Evolutionary conservation across 1,140 invertebrate species (phyloP).

Genomic region (Drosophila sproati): DNA sequence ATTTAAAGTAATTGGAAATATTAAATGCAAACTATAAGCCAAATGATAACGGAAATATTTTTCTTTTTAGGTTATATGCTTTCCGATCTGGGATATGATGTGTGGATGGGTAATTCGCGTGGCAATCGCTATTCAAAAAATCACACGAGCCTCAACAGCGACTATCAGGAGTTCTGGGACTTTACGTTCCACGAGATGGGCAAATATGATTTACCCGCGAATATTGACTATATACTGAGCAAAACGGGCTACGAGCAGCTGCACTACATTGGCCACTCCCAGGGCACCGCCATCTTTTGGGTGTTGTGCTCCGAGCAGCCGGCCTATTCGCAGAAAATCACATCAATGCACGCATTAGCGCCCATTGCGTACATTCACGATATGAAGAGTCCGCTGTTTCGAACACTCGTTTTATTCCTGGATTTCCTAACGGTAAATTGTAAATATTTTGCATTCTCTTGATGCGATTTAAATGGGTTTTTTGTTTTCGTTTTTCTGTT

Average conservation of each 20-base stretch:
- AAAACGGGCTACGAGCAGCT: constrained; percentile 87
- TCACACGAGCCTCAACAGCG: constrained; percentile 86
- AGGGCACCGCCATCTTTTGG: constrained; percentile 89
- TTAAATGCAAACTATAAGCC: no score
- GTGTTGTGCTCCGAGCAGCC: constrained; percentile 87
- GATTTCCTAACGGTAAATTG: constrained; percentile 71
- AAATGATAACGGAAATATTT: neutral
- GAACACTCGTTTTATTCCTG: constrained; percentile 70
- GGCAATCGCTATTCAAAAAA: constrained; percentile 88
- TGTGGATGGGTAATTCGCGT: constrained; percentile 90
- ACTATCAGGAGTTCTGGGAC: constrained; percentile 89
- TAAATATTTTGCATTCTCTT: constrained; percentile 20
- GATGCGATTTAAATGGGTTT: constrained; percentile 19
- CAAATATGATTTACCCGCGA: constrained; percentile 90
- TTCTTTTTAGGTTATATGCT: constrained; percentile 84
- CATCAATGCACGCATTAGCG: constrained; percentile 88
- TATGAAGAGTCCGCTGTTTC: constrained; percentile 86
- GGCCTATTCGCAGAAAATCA: constrained; percentile 88
- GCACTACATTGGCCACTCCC: constrained; percentile 89
- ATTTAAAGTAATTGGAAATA: no score
- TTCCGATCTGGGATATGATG: constrained; percentile 88
- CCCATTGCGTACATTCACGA: constrained; percentile 88
- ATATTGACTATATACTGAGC: constrained; percentile 89
- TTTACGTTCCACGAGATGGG: constrained; percentile 94
- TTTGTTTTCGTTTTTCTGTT: constrained; percentile 4